Evolutionary conservation across 2,113 vertebrate species (phyloP).

Genomic region (Myocastor coypus): DNA sequence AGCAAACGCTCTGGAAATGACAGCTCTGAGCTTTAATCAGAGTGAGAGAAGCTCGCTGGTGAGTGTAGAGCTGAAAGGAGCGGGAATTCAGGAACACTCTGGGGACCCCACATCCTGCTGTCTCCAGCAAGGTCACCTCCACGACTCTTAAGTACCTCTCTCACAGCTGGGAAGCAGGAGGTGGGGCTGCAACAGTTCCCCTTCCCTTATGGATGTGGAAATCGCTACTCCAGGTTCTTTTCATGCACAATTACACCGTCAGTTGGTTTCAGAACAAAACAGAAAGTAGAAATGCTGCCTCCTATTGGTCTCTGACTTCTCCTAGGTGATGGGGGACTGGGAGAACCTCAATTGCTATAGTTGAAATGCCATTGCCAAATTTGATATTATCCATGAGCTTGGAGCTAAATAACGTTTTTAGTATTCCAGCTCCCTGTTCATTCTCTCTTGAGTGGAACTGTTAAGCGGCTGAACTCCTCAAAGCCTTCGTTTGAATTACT

Average conservation of each 20-base stretch:
- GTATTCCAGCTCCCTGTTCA: neutral
- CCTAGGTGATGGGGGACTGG: neutral
- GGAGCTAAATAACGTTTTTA: neutral
- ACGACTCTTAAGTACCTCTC: neutral
- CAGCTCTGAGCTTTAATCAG: slow-evolving; percentile 6
- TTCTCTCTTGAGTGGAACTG: neutral
- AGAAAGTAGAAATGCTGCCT: neutral
- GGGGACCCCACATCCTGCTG: neutral
- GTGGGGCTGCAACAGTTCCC: neutral
- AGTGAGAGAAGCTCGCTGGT: neutral
- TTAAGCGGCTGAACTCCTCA: neutral
- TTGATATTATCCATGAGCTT: neutral
- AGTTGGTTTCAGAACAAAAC: neutral
- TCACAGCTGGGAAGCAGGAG: neutral
- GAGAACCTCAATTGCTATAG: neutral
- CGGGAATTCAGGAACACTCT: neutral
- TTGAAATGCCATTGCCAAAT: neutral
- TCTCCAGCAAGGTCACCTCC: accelerated
- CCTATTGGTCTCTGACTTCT: neutral
- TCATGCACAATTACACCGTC: accelerated
- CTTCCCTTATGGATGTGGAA: neutral
- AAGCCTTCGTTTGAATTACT: neutral
- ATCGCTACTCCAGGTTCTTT: neutral
- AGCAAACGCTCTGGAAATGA: neutral
- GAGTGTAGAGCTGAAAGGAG: neutral